These are phyloP conservation scores for Phengaris alcon DNA, from an alignment of 2,888 invertebrate species.

Conservation along the genomic window DNA sequence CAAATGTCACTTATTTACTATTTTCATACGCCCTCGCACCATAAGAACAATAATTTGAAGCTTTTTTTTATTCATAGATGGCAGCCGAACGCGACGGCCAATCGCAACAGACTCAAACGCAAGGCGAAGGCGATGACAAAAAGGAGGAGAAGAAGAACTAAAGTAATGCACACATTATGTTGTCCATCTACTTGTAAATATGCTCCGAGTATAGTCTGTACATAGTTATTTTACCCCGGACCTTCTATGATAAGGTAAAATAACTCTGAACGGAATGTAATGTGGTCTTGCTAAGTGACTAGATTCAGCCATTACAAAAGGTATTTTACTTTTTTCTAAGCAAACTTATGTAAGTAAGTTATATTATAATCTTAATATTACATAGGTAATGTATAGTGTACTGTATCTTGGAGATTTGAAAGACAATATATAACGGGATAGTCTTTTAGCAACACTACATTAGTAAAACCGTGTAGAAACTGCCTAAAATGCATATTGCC, in stretches of 20 bases:
- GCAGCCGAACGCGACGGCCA: conserved; percentile 70
- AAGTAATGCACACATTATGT: conserved; percentile 23
- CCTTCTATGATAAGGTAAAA: no score
- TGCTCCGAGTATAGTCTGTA: conserved; percentile 2
- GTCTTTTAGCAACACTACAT: conserved; percentile 19
- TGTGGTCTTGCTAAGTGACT: conserved; percentile 21
- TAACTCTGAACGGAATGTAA: neutral
- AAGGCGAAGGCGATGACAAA: conserved; percentile 51
- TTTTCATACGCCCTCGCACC: no score
- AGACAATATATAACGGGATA: neutral
- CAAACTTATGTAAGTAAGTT: neutral
- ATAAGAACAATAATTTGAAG: no score
- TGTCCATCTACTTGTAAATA: conserved; percentile 31
- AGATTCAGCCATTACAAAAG: conserved; percentile 28
- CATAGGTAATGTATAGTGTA: neutral
- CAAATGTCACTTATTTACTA: no score
- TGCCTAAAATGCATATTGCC: conserved; percentile 4
- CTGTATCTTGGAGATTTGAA: neutral
- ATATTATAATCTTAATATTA: no score
- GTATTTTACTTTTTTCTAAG: neutral
- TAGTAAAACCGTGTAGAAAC: conserved; percentile 14
- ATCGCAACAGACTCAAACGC: conserved; percentile 40
- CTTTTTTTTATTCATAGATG: conserved; percentile 52
- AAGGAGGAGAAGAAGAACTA: conserved; percentile 62
- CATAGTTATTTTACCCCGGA: no score